phyloP scores from a whole-genome alignment of 1,140 invertebrate genomes.

The Andricus grossulariae region DNA sequence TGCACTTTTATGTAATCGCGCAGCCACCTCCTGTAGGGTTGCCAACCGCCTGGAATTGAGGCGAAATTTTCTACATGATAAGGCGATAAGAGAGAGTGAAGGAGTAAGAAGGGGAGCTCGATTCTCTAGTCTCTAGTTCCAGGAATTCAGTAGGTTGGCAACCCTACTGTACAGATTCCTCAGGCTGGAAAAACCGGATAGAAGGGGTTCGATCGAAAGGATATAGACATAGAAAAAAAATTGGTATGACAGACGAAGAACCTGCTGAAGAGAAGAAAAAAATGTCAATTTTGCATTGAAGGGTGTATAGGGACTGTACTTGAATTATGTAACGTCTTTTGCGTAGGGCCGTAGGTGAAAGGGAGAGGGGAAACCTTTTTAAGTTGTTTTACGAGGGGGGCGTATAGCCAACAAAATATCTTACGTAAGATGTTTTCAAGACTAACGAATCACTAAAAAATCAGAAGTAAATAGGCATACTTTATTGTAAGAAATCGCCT shows the following conservation, averaged over 20 bases:
- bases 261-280: not conserved
- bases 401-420: too few species aligned
- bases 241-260: not conserved
- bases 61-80: not conserved
- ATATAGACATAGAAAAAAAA: not conserved
- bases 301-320: too few species aligned
- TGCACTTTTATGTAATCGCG: constrained; percentile 24
- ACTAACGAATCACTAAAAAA: too few species aligned
- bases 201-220: not conserved
- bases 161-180: not conserved
- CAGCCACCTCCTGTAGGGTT: constrained; percentile 4
- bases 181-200: not conserved
- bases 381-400: too few species aligned
- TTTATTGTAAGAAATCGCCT: too few species aligned
- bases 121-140: not conserved
- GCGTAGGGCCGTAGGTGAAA: too few species aligned
- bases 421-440: too few species aligned
- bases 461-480: too few species aligned
- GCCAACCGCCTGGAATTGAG: constrained; percentile 19
- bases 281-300: too few species aligned
- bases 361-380: too few species aligned
- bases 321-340: too few species aligned
- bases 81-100: not conserved
- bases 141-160: not conserved
- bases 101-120: not conserved